Evolutionary conservation across 2,113 vertebrate genomes (phyloP).

Genomic region (Tenrec ecaudatus): DNA sequence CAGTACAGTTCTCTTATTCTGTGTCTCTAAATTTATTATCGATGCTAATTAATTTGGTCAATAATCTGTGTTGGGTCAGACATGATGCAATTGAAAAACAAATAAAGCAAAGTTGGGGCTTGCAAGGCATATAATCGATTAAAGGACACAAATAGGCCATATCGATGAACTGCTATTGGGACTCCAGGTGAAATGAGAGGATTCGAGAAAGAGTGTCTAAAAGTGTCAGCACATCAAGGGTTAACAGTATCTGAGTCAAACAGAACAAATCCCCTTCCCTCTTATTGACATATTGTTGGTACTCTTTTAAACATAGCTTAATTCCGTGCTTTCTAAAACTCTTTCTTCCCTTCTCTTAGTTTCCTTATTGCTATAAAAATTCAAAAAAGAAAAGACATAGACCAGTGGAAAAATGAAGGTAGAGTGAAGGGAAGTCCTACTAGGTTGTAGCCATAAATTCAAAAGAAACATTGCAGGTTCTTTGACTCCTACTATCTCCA

Average conservation of each 20-base stretch:
- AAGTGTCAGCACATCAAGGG: constrained; percentile 2
- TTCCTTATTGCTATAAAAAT: not conserved
- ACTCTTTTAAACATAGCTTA: not conserved
- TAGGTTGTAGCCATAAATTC: not conserved
- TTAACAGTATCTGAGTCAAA: not conserved
- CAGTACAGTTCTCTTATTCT: constrained; percentile 5
- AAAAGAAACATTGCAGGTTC: not conserved
- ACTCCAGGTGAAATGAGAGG: not conserved
- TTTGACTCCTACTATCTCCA: not conserved
- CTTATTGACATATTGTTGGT: constrained; percentile 21
- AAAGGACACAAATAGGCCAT: constrained; percentile 7
- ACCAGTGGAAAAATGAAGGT: constrained; percentile 8
- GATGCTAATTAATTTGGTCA: constrained; percentile 32
- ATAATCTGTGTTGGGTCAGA: constrained; percentile 15
- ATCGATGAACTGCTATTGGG: not conserved
- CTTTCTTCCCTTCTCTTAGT: not conserved
- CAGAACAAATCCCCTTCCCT: constrained; percentile 1
- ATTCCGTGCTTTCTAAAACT: not conserved
- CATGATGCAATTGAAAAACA: constrained; percentile 13
- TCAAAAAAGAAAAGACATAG: constrained; percentile 52
- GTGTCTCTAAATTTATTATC: constrained; percentile 33
- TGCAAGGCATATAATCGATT: not conserved
- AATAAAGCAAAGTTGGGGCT: not conserved
- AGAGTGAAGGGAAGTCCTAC: not conserved
- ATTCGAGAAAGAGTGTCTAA: not conserved